Evolutionary conservation across 2,113 vertebrate genomes (phyloP), one percentile per base, ranked within the genome.

Genomic region (Ascaphus truei): DNA sequence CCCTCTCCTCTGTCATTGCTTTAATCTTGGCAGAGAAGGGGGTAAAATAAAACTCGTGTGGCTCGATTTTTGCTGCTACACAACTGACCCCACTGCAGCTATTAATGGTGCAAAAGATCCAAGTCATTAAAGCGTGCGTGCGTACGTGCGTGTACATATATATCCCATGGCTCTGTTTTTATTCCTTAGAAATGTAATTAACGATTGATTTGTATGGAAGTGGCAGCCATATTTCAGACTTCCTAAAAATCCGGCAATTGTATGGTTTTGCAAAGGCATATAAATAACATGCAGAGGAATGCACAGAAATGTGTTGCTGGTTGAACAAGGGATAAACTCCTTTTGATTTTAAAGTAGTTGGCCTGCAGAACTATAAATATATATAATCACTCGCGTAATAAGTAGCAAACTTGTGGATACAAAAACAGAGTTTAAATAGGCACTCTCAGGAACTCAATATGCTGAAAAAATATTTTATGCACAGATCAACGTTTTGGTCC

Each of bases 1-100:
- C 34, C 51, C 34, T 65, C 48, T 34, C 36, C 53, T 48, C 26
- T 30, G 45, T 52, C 47, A 48, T 47, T 71, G 45, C 47, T 60
- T 61, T 39, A 29, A 47, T 13, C 43, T 52, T 27, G 56, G 56
- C 67, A 61, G 57, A 61, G 43, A 45, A 48, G 33, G 34, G 16
- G 6, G 16, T 29, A 26, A 5, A 27, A n/a, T 25, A n/a, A 27
- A 34, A 23, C 31, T 57, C 29, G 7, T 39, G 33, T 6, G 18
- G 10, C 11, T 39, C 39, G 9, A 43, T 56, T 68, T 33, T 34
- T 57, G 64, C 64, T 57, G 64, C 64, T 41, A 7, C 15, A 26
- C 31, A 39, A 23, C 22, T 33, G 22, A 18, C 33, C 22, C 45
- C 47, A 65, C 29, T 37, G 53, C 37, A 52, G 7, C 16, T 22